Conservation (phyloP, 2,797 vertebrate species). For the Euthynnus affinis region DNA sequence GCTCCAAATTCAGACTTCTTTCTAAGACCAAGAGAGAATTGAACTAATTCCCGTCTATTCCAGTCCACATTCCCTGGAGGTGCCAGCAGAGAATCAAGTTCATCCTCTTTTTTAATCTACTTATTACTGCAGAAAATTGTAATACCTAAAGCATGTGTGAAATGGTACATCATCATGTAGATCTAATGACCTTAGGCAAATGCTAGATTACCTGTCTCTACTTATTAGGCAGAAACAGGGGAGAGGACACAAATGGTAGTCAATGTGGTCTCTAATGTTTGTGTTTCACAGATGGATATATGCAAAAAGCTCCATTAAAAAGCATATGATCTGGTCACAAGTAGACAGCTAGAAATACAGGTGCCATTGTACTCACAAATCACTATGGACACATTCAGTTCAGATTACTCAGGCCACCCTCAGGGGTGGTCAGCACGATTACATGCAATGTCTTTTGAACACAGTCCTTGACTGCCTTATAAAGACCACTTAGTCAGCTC, state of each 20-base stretch:
- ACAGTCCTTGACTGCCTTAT: neutral
- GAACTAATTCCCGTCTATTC: conserved; percentile 76
- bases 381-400: neutral
- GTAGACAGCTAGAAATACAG: neutral
- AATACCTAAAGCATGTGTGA: conserved; percentile 25
- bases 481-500: neutral
- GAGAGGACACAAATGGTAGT: neutral
- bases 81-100: conserved; percentile 51
- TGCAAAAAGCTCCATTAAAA: conserved; percentile 15
- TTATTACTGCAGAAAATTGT: conserved; percentile 53
- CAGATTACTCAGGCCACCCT: neutral
- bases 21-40: conserved; percentile 61
- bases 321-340: neutral
- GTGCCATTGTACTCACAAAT: neutral
- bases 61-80: conserved; percentile 62
- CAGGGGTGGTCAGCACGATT: neutral
- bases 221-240: neutral
- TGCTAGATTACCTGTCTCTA: neutral
- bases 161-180: conserved; percentile 17
- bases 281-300: neutral
- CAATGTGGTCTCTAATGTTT: neutral
- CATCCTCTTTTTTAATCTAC: conserved; percentile 52
- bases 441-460: neutral
- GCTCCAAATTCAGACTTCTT: conserved; percentile 59
- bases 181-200: conserved; percentile 6